These are phyloP conservation scores for Stomatorhinus walkeri DNA, from an alignment of 2,797 vertebrate species.

Conservation along the genomic window DNA sequence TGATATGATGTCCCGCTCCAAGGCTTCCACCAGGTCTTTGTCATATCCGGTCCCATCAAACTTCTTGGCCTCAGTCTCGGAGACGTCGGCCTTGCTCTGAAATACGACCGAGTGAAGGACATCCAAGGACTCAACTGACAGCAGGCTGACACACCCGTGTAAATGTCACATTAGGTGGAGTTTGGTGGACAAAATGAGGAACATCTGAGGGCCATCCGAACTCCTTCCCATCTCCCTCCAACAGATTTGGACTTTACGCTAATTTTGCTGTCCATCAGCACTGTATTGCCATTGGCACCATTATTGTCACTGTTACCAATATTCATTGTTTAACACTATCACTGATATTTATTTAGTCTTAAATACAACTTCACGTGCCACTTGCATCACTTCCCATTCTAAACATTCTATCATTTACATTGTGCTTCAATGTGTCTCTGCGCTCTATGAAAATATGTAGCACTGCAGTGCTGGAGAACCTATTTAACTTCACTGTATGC, in stretches of 20 bases:
- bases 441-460: not conserved
- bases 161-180: conserved; percentile 23
- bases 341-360: not conserved
- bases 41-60: conserved; percentile 91
- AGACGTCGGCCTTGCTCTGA: conserved; percentile 65
- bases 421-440: not conserved
- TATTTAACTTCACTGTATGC: not conserved
- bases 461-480: not conserved
- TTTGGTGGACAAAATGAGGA: not conserved
- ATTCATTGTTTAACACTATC: not conserved
- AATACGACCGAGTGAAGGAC: conserved; percentile 13
- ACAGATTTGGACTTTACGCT: not conserved
- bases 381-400: not conserved
- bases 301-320: not conserved
- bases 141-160: conserved; percentile 14
- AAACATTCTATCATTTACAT: not conserved
- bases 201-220: not conserved
- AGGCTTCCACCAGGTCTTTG: conserved; percentile 90
- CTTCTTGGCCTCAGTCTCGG: conserved; percentile 80
- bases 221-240: not conserved
- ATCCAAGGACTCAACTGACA: conserved; percentile 15
- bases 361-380: not conserved
- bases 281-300: not conserved
- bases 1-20: conserved; percentile 96
- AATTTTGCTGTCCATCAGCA: not conserved